phyloP scores from a whole-genome alignment of 2,113 vertebrate species.

The Miniopterus natalensis region DNA sequence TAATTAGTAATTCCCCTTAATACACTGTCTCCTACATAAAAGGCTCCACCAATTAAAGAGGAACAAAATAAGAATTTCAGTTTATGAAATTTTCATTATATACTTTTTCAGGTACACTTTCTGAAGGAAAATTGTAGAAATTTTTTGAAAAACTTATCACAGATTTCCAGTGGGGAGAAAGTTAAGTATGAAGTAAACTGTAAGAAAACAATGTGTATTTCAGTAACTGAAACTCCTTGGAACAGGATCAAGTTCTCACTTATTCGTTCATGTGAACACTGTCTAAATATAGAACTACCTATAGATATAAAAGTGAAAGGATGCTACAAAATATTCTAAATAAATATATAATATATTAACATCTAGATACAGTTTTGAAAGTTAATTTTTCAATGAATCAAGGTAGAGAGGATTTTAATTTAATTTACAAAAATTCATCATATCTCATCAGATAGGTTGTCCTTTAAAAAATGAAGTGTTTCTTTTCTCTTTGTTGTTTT shows the following conservation, averaged over 20 bases:
- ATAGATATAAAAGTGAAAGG: neutral
- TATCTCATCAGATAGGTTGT: neutral
- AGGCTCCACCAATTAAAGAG: neutral
- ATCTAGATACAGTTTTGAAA: neutral
- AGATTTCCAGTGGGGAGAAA: neutral
- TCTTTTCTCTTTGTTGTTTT: neutral
- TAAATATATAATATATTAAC: neutral
- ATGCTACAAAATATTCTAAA: neutral
- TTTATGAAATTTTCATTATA: neutral
- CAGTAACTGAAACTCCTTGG: neutral
- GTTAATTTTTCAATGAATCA: neutral
- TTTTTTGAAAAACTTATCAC: neutral
- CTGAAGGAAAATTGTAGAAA: neutral
- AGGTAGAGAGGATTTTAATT: neutral
- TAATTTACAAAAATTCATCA: neutral
- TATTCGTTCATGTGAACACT: neutral
- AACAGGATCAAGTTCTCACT: rapidly evolving
- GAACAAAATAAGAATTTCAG: neutral
- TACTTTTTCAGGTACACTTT: neutral
- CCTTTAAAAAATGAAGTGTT: neutral
- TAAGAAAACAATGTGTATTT: neutral
- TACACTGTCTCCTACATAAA: neutral
- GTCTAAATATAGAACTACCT: neutral
- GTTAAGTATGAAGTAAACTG: neutral
- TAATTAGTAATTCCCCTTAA: neutral